These are phyloP conservation scores for Andrena bicolor DNA, from an alignment of 2,888 invertebrate species.

Conservation along the genomic window DNA sequence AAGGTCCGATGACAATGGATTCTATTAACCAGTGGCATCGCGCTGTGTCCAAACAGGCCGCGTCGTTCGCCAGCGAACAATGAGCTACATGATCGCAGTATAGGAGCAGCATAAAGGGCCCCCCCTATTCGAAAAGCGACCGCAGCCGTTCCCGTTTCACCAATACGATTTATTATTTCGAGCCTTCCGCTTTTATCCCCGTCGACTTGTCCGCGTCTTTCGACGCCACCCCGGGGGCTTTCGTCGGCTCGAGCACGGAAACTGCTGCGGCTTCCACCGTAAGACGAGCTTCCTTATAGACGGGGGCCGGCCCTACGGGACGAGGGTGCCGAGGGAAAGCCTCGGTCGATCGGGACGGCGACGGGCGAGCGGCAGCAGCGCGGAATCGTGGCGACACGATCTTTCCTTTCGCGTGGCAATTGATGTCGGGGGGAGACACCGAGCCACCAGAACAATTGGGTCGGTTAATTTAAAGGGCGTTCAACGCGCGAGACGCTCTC, in stretches of 20 bases:
- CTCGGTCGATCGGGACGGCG: not conserved
- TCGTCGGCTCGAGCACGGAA: not conserved
- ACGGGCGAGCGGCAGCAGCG: not conserved
- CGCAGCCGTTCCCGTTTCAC: constrained; percentile 5
- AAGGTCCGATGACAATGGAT: not conserved
- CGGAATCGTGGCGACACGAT: not conserved
- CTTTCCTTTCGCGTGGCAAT: constrained; percentile 11
- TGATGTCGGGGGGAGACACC: constrained; percentile 3
- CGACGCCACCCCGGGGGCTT: not conserved
- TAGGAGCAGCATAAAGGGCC: not conserved
- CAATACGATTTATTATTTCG: constrained; percentile 9
- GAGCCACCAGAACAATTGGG: constrained; percentile 29
- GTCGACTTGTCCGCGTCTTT: not conserved
- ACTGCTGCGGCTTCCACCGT: constrained; percentile 2
- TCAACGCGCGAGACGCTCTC: constrained; percentile 8
- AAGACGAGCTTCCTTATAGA: constrained; percentile 5
- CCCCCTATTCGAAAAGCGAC: constrained; percentile 1
- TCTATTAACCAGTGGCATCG: not conserved
- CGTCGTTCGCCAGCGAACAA: not conserved
- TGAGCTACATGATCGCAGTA: constrained; percentile 5
- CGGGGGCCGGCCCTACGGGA: not conserved
- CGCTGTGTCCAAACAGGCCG: not conserved
- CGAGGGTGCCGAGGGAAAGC: not conserved
- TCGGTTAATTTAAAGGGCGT: constrained; percentile 37
- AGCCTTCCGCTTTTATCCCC: not conserved